Base-by-base conservation (phyloP, 1,140 invertebrate species). In the Penaeus indicus region DNA sequence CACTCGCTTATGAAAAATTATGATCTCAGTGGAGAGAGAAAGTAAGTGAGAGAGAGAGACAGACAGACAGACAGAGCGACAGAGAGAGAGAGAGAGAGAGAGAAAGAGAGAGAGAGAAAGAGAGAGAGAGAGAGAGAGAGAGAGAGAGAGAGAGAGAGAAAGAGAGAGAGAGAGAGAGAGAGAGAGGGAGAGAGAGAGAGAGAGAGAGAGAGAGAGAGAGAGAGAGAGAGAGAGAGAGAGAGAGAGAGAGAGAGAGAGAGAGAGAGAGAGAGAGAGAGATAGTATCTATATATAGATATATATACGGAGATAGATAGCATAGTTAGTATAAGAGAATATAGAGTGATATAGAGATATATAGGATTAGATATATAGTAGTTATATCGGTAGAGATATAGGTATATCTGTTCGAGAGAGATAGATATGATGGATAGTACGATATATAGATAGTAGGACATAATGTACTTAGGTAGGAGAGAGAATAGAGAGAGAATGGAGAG, bases 31-130 rank as follows among this genome's bases (percentile, higher is more conserved):
- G 63, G 63, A 64, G n/a, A 64, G 63, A 64, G 63, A 64, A 64
- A 64, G n/a, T 18, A 64, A 64, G n/a, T n/a, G n/a, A n/a, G n/a
- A 64, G 63, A 64, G 63, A 64, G 63, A 64, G 63, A 64, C 16
- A 64, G 63, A 64, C 16, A n/a, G n/a, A n/a, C n/a, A n/a, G n/a
- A n/a, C n/a, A n/a, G n/a, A n/a, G n/a, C n/a, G n/a, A n/a, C n/a
- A 64, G 63, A 64, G 63, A 64, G 63, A 64, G 63, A 64, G 63
- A 64, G 63, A 64, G 63, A 64, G 63, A 64, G 63, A 64, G 63
- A 64, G 63, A 64, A n/a, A 64, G 63, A 64, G 63, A 64, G 63
- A 64, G 63, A 64, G 63, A 64, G 63, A 64, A n/a, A 64, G 63
- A 64, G 63, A 64, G 63, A 64, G 63, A 64, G 63, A 64, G 63